Evolutionary conservation across 2,888 invertebrate genomes (phyloP).

Genomic region (Agonopterix alstromeriana): DNA sequence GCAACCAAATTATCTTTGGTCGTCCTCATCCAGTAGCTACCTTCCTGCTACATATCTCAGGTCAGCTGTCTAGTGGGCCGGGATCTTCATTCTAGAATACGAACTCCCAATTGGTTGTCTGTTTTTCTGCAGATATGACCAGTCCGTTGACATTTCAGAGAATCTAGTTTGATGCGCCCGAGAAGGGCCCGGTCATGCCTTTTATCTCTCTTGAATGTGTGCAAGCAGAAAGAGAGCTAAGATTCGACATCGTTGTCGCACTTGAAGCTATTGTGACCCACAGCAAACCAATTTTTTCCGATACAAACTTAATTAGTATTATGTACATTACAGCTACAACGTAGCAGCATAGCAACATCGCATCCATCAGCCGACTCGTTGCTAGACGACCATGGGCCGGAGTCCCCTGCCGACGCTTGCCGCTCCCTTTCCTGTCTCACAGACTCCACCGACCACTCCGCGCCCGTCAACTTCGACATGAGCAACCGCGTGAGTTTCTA

Average conservation of each 20-base stretch:
- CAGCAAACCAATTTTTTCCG: not conserved
- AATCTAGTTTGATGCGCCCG: too few species aligned
- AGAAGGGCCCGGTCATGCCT: too few species aligned
- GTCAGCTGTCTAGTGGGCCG: too few species aligned
- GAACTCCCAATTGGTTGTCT: too few species aligned
- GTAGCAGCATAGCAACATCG: slow-evolving; percentile 54
- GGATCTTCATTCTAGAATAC: too few species aligned
- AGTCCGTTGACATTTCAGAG: too few species aligned
- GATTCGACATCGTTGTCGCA: not conserved
- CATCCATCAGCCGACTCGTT: slow-evolving; percentile 74
- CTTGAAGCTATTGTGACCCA: not conserved
- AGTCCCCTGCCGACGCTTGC: slow-evolving; percentile 82
- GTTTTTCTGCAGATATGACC: too few species aligned
- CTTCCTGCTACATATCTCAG: too few species aligned
- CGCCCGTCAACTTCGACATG: slow-evolving; percentile 94
- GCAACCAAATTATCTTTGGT: too few species aligned
- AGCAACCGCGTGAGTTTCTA: slow-evolving; percentile 84
- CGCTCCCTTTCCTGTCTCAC: slow-evolving; percentile 90
- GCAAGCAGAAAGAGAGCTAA: too few species aligned
- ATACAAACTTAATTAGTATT: not conserved
- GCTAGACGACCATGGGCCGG: slow-evolving; percentile 44
- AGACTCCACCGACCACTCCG: slow-evolving; percentile 93
- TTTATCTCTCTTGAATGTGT: too few species aligned
- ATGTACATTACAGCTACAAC: slow-evolving; percentile 26
- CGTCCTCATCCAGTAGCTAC: too few species aligned